Evolutionary conservation across 2,113 vertebrate genomes (phyloP).

Genomic region (Zosterops lateralis): DNA sequence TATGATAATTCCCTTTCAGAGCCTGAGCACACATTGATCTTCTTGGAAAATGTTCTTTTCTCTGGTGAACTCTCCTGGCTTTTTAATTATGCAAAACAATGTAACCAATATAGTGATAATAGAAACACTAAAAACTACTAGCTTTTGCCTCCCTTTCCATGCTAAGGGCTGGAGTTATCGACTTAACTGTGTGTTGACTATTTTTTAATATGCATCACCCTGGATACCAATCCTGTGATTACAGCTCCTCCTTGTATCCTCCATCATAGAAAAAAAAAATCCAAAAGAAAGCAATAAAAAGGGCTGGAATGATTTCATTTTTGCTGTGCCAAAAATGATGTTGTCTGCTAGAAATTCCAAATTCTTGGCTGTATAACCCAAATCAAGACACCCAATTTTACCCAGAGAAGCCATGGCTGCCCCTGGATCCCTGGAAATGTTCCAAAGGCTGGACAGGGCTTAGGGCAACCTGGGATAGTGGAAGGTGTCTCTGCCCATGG

Average conservation of each 20-base stretch:
- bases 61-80: background rate
- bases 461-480: background rate
- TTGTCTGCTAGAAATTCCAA: background rate
- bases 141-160: background rate
- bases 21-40: background rate
- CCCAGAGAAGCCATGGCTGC: background rate
- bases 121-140: background rate
- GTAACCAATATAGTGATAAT: background rate
- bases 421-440: background rate
- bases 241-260: background rate
- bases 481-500: background rate
- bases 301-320: background rate
- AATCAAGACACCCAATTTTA: background rate
- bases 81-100: background rate
- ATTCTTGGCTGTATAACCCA: background rate
- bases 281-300: background rate
- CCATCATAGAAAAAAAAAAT: background rate
- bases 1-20: background rate
- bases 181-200: background rate
- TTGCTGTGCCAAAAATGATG: background rate
- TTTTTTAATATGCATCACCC: background rate
- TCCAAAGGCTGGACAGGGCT: background rate
- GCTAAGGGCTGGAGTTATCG: background rate
- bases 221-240: background rate
- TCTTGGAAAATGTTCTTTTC: background rate